phyloP scores from a whole-genome alignment of 2,797 vertebrate genomes.

The Spinus olivaceus region DNA sequence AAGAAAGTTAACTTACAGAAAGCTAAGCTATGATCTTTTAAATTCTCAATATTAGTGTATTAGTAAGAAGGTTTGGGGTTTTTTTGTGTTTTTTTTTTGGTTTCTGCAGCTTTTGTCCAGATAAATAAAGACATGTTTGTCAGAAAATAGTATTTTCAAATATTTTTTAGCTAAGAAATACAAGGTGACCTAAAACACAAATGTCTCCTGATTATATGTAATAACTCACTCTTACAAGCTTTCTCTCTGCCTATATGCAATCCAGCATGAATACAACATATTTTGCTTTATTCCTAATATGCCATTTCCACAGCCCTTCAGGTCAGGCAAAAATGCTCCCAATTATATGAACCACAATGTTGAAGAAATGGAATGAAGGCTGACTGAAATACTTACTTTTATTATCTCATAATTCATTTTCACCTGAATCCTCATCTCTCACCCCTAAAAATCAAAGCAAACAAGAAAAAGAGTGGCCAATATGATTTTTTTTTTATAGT shows the following conservation, averaged over 20 bases:
- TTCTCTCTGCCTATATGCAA: neutral
- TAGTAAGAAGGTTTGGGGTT: neutral
- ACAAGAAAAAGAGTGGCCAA: neutral
- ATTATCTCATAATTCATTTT: neutral
- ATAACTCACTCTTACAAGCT: neutral
- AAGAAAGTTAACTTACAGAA: neutral
- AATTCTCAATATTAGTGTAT: neutral
- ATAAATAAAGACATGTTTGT: rapidly evolving
- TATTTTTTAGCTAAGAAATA: neutral
- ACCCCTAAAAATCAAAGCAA: neutral
- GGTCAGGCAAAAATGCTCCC: neutral
- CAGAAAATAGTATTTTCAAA: neutral
- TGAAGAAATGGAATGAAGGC: neutral
- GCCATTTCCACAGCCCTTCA: neutral
- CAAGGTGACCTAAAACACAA: neutral
- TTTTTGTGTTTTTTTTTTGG: neutral
- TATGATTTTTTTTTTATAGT: neutral
- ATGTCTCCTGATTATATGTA: neutral
- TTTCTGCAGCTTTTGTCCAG: neutral
- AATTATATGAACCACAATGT: neutral
- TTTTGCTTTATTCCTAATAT: neutral
- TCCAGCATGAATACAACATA: neutral
- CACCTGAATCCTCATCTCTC: neutral
- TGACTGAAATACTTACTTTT: neutral
- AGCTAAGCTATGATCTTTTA: neutral